A percentile compares a stretch with the other conserved stretches of the same genome.
These are phyloP conservation scores for Delichon dasypus DNA, from an alignment of 2,797 vertebrate genomes.

Conservation along the genomic window DNA sequence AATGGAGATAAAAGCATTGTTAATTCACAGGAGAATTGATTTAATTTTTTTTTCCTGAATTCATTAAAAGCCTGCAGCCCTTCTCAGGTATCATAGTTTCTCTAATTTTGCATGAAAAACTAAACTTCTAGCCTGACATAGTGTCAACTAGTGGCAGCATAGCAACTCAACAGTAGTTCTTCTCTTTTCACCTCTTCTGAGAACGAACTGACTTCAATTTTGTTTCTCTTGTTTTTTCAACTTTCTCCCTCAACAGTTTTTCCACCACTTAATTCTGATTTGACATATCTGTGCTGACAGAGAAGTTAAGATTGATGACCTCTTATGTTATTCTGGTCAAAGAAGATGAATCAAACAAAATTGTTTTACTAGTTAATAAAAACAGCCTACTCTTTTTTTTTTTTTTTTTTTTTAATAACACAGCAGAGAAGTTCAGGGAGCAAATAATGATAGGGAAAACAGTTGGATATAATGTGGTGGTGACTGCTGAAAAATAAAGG, in stretches of 20 bases:
- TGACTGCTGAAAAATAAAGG: slow-evolving; percentile 2
- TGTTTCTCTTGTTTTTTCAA: not conserved
- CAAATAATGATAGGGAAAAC: not conserved
- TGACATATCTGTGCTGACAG: slow-evolving; percentile 31
- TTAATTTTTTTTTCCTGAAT: not conserved
- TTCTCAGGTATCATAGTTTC: not conserved
- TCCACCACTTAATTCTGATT: not conserved
- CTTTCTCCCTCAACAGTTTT: slow-evolving; percentile 34
- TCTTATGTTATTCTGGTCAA: not conserved
- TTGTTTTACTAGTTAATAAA: slow-evolving; percentile 5
- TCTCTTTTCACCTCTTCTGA: not conserved
- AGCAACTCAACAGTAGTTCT: not conserved
- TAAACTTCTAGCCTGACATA: not conserved
- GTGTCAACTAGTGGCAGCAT: not conserved
- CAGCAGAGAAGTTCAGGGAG: not conserved
- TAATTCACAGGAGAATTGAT: not conserved
- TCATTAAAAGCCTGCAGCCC: not conserved
- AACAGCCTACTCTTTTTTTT: not conserved
- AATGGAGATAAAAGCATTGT: not conserved
- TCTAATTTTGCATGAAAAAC: not conserved
- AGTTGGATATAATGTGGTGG: not conserved
- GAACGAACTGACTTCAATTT: not conserved
- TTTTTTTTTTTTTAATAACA: not conserved
- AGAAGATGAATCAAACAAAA: slow-evolving; percentile 12
- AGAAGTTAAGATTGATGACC: slow-evolving; percentile 25